Evolutionary conservation across 2,113 vertebrate genomes (phyloP), one percentile per base, ranked within the genome.

Genomic region (Labrus mixtus): DNA sequence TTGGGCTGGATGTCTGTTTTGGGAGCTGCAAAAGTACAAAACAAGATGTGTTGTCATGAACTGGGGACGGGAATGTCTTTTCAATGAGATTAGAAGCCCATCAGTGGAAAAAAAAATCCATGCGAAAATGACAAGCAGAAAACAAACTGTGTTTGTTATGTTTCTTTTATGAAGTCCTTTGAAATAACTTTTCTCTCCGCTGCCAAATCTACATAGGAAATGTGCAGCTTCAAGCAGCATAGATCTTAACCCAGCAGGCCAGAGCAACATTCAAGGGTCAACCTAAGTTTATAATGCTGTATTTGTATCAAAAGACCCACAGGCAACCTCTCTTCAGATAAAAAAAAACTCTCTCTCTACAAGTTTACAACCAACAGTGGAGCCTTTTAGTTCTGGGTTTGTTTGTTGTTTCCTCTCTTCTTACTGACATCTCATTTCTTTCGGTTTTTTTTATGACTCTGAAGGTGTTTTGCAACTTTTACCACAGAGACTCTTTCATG

Each of bases 1-100:
- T 96, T 98, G 54, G 91, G 84, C 19, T 74, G 83, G 51, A 84
- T 79, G 0, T 90, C 85, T 10, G 68, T n/a, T 89, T 89, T 90
- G 70, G 96, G 94, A 85, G 87, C 97, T 98, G 81, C 41, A 91
- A 82, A 64, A 66, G 8, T 72, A 85, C 82, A 41, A 84, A 79
- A 93, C 23, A 4, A 23, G 23, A 80, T 51, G 15, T 4, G 0
- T 83, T 62, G 68, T 68, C n/a, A 76, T 3, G 3, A 81, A 80
- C 20, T 25, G 20, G 8, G 7, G 4, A 48, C 41, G 1, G 20
- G 55, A 77, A 64, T 7, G 23, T 20, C 62, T 13, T 45, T 54
- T 74, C 0, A 39, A 16, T 39, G 1, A 54, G 53, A 78, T 54
- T 63, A 16, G 22, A 54, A 48, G 54, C 12, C 9, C 15, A 22